Evolutionary conservation across 2,113 vertebrate genomes (phyloP).

Genomic region (Girardinichthys multiradiatus): DNA sequence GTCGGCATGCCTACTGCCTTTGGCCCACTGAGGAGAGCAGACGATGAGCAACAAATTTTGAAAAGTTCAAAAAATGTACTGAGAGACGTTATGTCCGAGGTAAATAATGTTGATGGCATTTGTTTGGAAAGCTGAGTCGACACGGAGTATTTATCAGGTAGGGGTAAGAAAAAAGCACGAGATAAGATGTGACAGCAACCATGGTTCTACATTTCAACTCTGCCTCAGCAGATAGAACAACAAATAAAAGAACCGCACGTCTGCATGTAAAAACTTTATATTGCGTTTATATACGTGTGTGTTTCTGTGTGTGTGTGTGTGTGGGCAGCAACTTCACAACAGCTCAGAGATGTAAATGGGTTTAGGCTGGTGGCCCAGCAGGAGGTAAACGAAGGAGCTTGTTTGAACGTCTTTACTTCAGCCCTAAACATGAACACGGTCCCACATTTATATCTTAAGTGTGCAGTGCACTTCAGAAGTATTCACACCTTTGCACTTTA

Average conservation of each 20-base stretch:
- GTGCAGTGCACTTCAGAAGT: not conserved
- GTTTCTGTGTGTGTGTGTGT: not conserved
- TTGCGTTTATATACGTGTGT: constrained; percentile 3
- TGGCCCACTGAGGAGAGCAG: not conserved
- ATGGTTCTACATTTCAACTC: constrained; percentile 1
- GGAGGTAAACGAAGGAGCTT: constrained; percentile 59
- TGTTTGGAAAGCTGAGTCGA: not conserved
- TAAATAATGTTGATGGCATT: not conserved
- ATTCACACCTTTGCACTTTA: not conserved
- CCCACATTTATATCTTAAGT: not conserved
- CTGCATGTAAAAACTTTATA: constrained; percentile 8
- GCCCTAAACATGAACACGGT: not conserved
- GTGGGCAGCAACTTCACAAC: not conserved
- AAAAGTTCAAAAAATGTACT: not conserved
- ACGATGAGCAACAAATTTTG: not conserved
- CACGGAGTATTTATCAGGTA: not conserved
- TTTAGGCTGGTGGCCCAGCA: constrained; percentile 43
- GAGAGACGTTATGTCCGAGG: not conserved
- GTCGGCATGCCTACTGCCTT: not conserved
- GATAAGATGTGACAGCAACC: constrained; percentile 12
- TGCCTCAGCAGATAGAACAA: constrained; percentile 2
- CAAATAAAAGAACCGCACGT: not conserved
- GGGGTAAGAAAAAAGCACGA: not conserved
- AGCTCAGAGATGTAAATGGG: constrained; percentile 55
- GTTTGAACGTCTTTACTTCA: constrained; percentile 45